Evolutionary conservation across 2,888 invertebrate species (phyloP), one percentile per base, ranked within the genome.

Genomic region (Herminia tarsipennalis): DNA sequence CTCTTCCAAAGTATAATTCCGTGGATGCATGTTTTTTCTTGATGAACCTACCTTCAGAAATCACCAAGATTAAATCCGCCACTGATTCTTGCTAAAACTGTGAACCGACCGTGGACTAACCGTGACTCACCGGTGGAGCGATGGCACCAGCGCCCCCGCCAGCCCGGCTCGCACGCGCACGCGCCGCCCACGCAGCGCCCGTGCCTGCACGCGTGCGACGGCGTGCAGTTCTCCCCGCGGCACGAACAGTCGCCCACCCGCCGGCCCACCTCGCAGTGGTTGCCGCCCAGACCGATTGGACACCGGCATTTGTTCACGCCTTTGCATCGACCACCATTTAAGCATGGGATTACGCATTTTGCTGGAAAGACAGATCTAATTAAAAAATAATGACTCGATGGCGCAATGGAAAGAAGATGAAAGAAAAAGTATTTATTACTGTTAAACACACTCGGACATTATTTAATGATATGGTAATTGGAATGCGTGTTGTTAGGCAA

Each of bases 301-400:
- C 98, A 98, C 53, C 96, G 94, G 83, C 98, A 98, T 77, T 96
- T 94, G 86, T 98, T 98, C 48, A 96, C 96, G 21, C 97, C 97
- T 70, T 94, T 95, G 79, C 98, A 98, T 43, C 95, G 95, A 0
- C 98, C 98, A 8, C 97, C 97, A 81, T 98, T 98, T 65, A 97
- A 90, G 79, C 98, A 98, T 2, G 98, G 97, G 68, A 98, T 96
- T 58, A 96, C 94, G 83, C 97, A 97, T 90, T 96, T 96, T 12
- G 96, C 96, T 96, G 83, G 0, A 66, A 63, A 16, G 0, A 2
- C 9, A 1, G 3, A 3, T 1, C 1, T 13, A n/a, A 5, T 21
- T 34, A 16, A n/a, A 20, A 17, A 8, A 9, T 0, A 28, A n/a
- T n/a, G n/a, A n/a, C n/a, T n/a, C n/a, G n/a, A n/a, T n/a, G n/a